Evolutionary conservation across 2,113 vertebrate species (phyloP), one percentile per base, ranked within the genome.

Genomic region (Macheiramphus alcinus): DNA sequence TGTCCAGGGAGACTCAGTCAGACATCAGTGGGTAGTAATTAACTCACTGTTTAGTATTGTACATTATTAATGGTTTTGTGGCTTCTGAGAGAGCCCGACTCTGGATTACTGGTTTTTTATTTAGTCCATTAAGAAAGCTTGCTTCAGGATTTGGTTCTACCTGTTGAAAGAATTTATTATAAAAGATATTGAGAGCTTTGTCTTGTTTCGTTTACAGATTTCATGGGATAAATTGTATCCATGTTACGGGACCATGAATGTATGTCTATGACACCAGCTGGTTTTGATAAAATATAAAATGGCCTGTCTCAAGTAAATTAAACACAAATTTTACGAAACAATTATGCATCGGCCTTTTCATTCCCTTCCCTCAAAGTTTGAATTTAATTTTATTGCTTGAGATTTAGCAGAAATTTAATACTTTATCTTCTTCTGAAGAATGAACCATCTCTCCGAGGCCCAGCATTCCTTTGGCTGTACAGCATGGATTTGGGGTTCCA

Each of bases 81-180:
- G 13, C 55, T 71, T 71, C 42, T 76, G 59, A 43, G 56, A 38
- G 62, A 63, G 62, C 66, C 47, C 2, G 3, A 15, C 53, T 61
- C 36, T 36, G 31, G 31, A 16, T 86, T 42, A 17, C 43, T 72
- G 29, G 56, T 40, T 68, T 82, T 45, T 63, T 31, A 4, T 66
- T 16, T 70, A 47, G 36, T 43, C 63, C 65, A 3, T 79, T 63
- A 59, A 61, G 78, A 80, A 85, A 58, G 32, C 53, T 68, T 27
- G 18, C 75, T 78, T 38, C 52, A 18, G 79, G 79, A 67, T 38
- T 88, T 31, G 79, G 63, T 42, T 65, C 55, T 95, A 85, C 88
- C 91, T 91, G 95, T 12, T 93, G 94, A 97, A 89, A 96, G 85
- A 92, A 92, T 95, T 94, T 94, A 91, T 96, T 95, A 66, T 23